Conservation (phyloP, 2,888 invertebrate genomes). For the Xylota segnis region DNA sequence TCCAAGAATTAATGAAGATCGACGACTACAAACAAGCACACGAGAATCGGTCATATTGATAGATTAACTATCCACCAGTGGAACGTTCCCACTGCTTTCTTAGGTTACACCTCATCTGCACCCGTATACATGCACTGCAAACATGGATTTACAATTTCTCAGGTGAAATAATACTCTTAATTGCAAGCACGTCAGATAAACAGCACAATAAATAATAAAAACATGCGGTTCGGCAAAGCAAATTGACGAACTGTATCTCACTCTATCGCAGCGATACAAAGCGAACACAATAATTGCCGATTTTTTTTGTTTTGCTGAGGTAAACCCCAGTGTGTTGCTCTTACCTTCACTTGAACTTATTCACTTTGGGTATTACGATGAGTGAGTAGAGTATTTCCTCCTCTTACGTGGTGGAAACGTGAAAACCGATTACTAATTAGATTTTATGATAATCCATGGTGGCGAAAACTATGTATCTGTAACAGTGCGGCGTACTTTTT, state of each 20-base stretch:
- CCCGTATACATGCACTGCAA: constrained; percentile 13
- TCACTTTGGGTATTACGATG: constrained; percentile 48
- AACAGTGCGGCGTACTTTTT: not conserved
- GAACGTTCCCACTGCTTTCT: constrained; percentile 20
- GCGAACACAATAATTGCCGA: constrained; percentile 31
- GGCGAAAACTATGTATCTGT: not conserved
- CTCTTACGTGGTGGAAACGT: constrained; percentile 33
- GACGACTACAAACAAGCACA: constrained; percentile 7
- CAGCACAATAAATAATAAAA: constrained; percentile 10
- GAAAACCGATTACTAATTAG: constrained; percentile 42
- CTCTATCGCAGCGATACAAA: constrained; percentile 17
- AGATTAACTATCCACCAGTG: constrained; percentile 31
- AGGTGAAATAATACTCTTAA: constrained; percentile 48
- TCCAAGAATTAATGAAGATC: constrained; percentile 44
- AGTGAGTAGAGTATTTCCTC: constrained; percentile 39
- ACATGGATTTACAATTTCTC: constrained; percentile 4
- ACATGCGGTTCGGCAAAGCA: constrained; percentile 53
- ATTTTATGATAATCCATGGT: constrained; percentile 49
- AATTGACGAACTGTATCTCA: constrained; percentile 40
- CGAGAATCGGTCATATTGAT: constrained; percentile 23
- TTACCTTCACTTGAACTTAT: constrained; percentile 53
- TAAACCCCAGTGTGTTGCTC: constrained; percentile 21
- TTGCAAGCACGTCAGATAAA: constrained; percentile 29
- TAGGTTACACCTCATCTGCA: constrained; percentile 39
- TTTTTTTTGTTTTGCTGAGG: constrained; percentile 57